Evolutionary conservation across 2,797 vertebrate species (phyloP).

Genomic region (Pangasius larnaudii): DNA sequence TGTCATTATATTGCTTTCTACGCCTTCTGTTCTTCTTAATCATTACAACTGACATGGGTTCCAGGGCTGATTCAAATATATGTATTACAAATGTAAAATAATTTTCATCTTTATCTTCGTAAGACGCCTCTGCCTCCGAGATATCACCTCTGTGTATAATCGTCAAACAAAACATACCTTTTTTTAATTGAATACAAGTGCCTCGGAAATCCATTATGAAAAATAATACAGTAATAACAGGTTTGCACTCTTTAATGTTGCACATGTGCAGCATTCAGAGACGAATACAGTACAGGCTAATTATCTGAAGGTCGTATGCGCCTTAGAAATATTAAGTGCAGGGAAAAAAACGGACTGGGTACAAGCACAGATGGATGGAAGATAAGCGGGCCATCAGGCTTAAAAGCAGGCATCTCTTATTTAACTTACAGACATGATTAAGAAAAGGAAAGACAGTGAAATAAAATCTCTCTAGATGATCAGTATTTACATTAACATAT

Average conservation of each 20-base stretch:
- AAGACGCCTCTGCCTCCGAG: background rate
- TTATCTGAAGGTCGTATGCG: background rate
- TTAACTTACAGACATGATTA: constrained; percentile 13
- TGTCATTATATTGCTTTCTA: background rate
- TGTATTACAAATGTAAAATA: background rate
- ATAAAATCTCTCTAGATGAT: constrained; percentile 10
- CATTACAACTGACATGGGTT: background rate
- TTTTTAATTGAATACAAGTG: background rate
- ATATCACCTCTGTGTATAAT: background rate
- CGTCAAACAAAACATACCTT: background rate
- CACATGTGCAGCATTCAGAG: background rate
- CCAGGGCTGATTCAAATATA: background rate
- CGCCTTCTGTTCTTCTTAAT: background rate
- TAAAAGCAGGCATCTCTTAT: constrained; percentile 4
- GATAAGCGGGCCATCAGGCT: background rate
- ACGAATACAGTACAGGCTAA: background rate
- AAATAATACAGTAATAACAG: background rate
- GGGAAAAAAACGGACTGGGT: background rate
- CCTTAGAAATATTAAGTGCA: background rate
- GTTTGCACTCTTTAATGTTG: constrained; percentile 20
- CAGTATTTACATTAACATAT: constrained; percentile 50
- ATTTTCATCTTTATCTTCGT: background rate
- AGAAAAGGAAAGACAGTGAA: background rate
- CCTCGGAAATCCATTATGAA: background rate
- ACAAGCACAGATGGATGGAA: background rate